Evolutionary conservation across 1,140 invertebrate genomes (phyloP), one percentile per base, ranked within the genome.

Genomic region (Theocolax elegans): DNA sequence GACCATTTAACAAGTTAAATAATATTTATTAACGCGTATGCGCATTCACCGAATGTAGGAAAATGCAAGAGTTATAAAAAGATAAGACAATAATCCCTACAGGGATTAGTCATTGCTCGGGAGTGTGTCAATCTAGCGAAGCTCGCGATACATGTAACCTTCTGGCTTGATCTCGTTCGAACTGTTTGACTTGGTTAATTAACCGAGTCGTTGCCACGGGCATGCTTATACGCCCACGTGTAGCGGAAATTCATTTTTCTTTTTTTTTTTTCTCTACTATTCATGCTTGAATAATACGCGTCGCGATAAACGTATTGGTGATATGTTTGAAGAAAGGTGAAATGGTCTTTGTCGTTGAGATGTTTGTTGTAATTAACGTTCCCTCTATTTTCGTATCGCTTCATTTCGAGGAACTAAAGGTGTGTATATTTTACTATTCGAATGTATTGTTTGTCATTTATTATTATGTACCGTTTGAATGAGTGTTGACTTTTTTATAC

Each of bases 71-170:
- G 12, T 17, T 4, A n/a, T 17, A 21, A 13, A 51, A 15, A 46
- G 17, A 46, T 4, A 46, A 46, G 3, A 46, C 6, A 46, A 46
- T 17, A 53, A 21, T 65, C 48, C 27, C 62, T 1, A 6, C 4
- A 9, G 29, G n/a, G 42, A 51, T 65, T 40, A 65, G 31, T 53
- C 48, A 65, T 15, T 27, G 17, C 10, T 19, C 31, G 31, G 1
- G 62, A 63, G 15, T 65, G 46, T 51, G 48, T 65, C 48, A 65
- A 53, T 53, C 10, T 6, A n/a, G 13, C 15, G 10, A 35, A 6
- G 10, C 31, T 4, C 31, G n/a, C 15, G 13, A n/a, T n/a, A 0
- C 10, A 17, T 9, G 27, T 3, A 17, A 40, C 25, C 19, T 29
- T 58, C 9, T 6, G 1, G 8, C 8, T 10, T 19, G 35, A 59